These are phyloP conservation scores for Tanytarsus gracilentus DNA, from an alignment of 2,888 invertebrate genomes.

Conservation along the genomic window DNA sequence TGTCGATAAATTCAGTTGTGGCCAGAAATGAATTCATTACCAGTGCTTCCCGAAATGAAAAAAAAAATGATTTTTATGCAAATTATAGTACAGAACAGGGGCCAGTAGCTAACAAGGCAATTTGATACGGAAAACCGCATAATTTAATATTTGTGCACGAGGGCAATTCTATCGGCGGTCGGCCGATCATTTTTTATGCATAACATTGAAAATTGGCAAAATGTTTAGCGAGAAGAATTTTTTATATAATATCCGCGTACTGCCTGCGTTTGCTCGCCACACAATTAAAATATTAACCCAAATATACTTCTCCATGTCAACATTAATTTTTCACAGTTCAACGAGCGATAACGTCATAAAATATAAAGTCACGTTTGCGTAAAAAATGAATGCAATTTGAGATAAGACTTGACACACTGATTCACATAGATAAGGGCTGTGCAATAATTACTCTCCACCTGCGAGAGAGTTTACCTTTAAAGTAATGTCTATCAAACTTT, in stretches of 20 bases:
- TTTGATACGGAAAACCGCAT: slow-evolving; percentile 2
- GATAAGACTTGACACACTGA: too few relatives aligned
- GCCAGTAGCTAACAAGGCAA: neutral
- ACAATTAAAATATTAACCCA: neutral
- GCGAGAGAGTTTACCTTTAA: too few relatives aligned
- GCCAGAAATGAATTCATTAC: neutral
- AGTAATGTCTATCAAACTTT: too few relatives aligned
- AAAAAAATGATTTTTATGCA: neutral
- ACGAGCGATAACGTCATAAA: neutral
- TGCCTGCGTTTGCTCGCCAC: neutral
- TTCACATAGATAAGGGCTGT: too few relatives aligned
- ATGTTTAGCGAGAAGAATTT: neutral
- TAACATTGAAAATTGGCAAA: neutral
- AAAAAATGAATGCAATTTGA: neutral
- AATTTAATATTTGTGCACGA: neutral
- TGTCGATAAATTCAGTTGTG: too few relatives aligned
- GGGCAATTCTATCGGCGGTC: neutral
- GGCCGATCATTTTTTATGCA: neutral
- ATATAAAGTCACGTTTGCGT: neutral
- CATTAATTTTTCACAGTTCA: neutral
- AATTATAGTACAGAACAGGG: too few relatives aligned
- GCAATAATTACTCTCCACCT: too few relatives aligned
- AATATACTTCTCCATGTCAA: neutral
- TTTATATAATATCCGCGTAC: neutral
- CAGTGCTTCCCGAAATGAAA: neutral